Evolutionary conservation across 2,113 vertebrate species (phyloP), one percentile per base, ranked within the genome.

Genomic region (Lathamus discolor): DNA sequence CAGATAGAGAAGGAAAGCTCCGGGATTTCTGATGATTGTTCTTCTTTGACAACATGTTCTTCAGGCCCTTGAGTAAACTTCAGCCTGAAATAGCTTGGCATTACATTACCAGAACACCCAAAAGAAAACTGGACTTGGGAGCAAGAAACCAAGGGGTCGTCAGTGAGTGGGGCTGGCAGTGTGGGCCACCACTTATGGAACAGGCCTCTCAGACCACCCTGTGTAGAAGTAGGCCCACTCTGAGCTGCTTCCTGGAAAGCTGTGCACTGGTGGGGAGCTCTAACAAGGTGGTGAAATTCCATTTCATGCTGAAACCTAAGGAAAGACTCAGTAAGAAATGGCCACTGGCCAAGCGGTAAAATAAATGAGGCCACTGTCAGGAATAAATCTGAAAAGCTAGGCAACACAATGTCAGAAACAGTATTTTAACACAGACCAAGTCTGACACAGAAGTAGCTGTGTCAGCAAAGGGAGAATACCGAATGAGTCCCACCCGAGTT

Each of bases 361-460:
- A 90, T 41, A 87, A 92, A 91, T 62, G 63, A 93, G 43, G 28
- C 41, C 31, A 52, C 29, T 28, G 33, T 44, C 59, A 59, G 55
- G 57, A 88, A 93, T 91, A 83, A 87, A 92, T 89, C 70, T 75
- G 59, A 80, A 86, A 81, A 88, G 41, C 69, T 64, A 57, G 61
- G 72, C n/a, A 74, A 18, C n/a, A 70, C 24, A 49, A 84, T 17
- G 16, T 83, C 91, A 88, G 69, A 80, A 88, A 5, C 9, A 49
- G 24, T 61, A 68, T 57, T 91, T 92, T 83, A 86, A 68, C 22
- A 44, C 68, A 77, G 69, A 63, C 19, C 0, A 0, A 86, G 62
- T 22, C 46, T 83, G 55, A 88, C 22, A 35, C 1, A 1, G 2
- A 14, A 82, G 62, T 31, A 82, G 57, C 85, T 89, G 87, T 61